Conservation (phyloP, 2,113 vertebrate species). For the Pluvialis apricaria region DNA sequence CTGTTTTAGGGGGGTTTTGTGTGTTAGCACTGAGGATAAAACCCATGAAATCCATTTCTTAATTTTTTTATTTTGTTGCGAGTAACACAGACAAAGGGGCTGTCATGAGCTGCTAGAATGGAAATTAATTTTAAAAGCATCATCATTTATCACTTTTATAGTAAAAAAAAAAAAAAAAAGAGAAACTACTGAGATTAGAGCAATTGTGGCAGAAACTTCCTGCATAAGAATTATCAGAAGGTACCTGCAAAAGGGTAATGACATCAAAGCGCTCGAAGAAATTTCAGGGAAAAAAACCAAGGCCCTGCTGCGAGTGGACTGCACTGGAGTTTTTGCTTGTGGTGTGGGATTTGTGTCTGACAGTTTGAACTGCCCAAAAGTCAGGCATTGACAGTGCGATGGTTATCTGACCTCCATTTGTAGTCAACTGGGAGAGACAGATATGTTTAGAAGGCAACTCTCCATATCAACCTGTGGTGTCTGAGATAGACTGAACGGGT, state of each 20-base stretch:
- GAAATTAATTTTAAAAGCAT: constrained; percentile 61
- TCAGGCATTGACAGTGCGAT: neutral
- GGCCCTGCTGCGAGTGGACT: neutral
- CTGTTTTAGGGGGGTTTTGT: neutral
- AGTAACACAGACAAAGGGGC: constrained; percentile 41
- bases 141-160: constrained; percentile 49
- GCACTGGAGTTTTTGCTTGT: neutral
- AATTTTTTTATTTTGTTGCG: constrained; percentile 3
- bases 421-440: neutral
- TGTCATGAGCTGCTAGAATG: constrained; percentile 31
- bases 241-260: neutral
- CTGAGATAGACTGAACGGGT: neutral
- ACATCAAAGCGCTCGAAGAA: neutral
- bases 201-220: constrained; percentile 11
- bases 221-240: neutral
- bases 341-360: neutral
- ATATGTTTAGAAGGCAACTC: neutral
- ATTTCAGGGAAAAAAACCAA: neutral
- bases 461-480: neutral
- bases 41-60: neutral
- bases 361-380: neutral
- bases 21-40: neutral
- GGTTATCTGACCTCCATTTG: neutral
- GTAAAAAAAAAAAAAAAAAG: neutral
- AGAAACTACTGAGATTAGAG: neutral